Conservation (phyloP, 2,797 vertebrate species). For the Falco berigora region DNA sequence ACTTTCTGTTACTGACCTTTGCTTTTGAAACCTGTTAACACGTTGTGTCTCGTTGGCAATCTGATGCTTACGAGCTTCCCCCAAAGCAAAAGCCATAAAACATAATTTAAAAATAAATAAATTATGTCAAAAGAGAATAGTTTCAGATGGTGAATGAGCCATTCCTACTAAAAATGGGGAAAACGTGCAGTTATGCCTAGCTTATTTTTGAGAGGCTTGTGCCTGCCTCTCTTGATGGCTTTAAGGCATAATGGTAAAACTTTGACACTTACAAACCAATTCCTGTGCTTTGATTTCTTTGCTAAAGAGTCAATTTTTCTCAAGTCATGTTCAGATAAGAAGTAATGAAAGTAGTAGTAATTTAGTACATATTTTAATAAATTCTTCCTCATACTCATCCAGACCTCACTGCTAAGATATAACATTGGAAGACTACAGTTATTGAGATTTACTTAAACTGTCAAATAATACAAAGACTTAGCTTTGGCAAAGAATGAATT, state of each 20-base stretch:
- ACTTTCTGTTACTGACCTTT: background rate
- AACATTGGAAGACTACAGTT: background rate
- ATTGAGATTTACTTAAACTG: background rate
- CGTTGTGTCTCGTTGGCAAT: background rate
- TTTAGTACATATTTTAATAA: conserved; percentile 32
- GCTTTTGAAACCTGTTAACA: background rate
- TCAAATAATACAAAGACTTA: background rate
- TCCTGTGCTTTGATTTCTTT: background rate
- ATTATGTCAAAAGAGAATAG: background rate
- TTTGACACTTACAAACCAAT: conserved; percentile 1
- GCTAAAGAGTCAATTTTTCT: conserved; percentile 21
- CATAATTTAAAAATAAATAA: background rate
- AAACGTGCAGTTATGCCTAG: background rate
- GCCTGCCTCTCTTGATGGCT: background rate
- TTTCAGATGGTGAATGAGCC: background rate
- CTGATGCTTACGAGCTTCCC: background rate
- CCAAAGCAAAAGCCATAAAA: background rate
- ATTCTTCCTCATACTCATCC: background rate
- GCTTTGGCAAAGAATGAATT: background rate
- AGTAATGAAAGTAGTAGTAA: background rate
- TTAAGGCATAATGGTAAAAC: conserved; percentile 24
- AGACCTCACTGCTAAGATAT: background rate
- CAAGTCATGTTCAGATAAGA: background rate
- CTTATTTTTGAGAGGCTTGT: background rate
- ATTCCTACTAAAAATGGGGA: background rate